A percentile compares a stretch with the other conserved stretches of the same genome.
phyloP scores from a whole-genome alignment of 2,888 invertebrate species.

The Callyntrura sp. region DNA sequence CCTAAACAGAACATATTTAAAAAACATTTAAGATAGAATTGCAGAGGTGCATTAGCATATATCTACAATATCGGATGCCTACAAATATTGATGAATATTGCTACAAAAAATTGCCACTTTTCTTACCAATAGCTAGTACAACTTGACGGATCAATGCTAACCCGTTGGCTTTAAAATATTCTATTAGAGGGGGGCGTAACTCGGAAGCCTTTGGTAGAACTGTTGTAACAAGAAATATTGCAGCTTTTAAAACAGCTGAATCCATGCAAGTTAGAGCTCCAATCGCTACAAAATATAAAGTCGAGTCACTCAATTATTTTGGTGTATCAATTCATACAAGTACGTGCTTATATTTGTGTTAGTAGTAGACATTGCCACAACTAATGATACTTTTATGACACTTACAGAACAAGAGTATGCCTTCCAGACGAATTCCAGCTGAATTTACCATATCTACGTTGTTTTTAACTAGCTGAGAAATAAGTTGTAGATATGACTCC shows the following conservation, averaged over 20 bases:
- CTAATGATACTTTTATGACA: not conserved
- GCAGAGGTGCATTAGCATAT: not conserved
- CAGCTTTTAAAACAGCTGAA: conserved; percentile 80
- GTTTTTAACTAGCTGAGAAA: conserved; percentile 80
- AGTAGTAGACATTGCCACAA: not conserved
- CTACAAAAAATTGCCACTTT: no score
- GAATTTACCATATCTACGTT: conserved; percentile 78
- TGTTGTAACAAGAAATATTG: conserved; percentile 79
- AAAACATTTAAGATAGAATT: not conserved
- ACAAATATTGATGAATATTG: no score
- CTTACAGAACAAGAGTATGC: conserved; percentile 80
- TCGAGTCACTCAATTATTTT: not conserved
- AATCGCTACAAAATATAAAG: conserved; percentile 72
- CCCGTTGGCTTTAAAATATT: conserved; percentile 80
- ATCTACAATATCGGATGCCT: no score
- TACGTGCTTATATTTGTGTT: no score
- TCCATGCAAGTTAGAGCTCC: conserved; percentile 80
- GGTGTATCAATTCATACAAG: no score
- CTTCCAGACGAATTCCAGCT: conserved; percentile 78
- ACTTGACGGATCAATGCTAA: conserved; percentile 78
- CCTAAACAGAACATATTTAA: conserved; percentile 62
- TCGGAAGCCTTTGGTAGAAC: conserved; percentile 77
- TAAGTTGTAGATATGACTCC: conserved; percentile 81
- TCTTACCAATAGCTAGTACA: conserved; percentile 81
- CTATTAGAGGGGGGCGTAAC: conserved; percentile 73